Evolutionary conservation across 2,113 vertebrate species (phyloP), one percentile per base, ranked within the genome.

Genomic region (Sprattus sprattus): DNA sequence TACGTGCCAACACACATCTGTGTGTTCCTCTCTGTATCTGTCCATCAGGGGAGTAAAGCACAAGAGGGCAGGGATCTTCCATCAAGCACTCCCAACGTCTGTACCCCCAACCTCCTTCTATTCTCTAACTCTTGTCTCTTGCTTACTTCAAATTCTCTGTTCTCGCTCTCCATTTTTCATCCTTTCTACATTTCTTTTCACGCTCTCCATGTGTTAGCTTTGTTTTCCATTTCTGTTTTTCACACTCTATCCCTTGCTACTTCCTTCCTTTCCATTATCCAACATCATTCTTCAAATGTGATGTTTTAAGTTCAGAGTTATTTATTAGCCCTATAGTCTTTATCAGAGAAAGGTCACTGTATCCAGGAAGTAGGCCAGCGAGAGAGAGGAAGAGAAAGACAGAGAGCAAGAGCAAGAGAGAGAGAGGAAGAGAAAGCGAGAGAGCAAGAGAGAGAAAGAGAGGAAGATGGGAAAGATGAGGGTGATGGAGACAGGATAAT

Each of bases 281-380:
- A 6, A 20, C 4, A 57, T 44, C 81, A 89, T 88, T 91, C 85
- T 88, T 92, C 88, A 90, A 82, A 87, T 82, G 85, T 78, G 50
- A 83, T 54, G 87, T 89, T 88, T 84, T 78, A 88, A 89, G 86
- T 87, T 84, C 82, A 82, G 87, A 85, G 88, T 88, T 91, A 90
- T 90, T 92, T 92, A 90, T 93, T 92, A 89, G 87, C 83, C 88
- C 81, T 83, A 6, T 2, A 82, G 85, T 57, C 11, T 49, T 49
- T 89, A 91, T 91, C 82, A 83, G 25, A 0, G 39, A 87, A 87
- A 87, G 80, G 81, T 88, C 86, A 90, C 52, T 20, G 45, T 82
- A 71, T 32, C 81, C 10, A 83, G 85, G 87, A 90, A 90, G 87
- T 87, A 84, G 87, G 84, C 5, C 83, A 57, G 82, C 4, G 22